Conservation (phyloP, 2,113 vertebrate species). For the Cottus gobio region DNA sequence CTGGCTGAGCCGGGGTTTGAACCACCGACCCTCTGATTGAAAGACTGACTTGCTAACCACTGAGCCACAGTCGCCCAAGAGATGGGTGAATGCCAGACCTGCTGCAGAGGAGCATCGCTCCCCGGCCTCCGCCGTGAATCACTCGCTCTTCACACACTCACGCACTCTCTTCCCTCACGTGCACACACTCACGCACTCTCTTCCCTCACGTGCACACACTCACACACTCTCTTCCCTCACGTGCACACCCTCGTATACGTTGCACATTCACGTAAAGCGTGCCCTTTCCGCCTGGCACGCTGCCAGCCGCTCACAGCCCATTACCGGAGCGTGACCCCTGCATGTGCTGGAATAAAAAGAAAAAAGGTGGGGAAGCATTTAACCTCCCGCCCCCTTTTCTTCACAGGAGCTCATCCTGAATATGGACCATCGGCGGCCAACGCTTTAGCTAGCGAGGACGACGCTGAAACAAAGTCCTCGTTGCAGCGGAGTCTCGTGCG, state of each 20-base stretch:
- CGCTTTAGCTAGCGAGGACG: slow-evolving; percentile 7
- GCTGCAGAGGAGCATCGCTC: slow-evolving; percentile 40
- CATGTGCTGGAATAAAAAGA: slow-evolving; percentile 22
- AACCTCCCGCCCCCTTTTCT: slow-evolving; percentile 61
- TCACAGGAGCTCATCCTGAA: slow-evolving; percentile 38
- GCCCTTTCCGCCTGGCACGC: slow-evolving; percentile 65
- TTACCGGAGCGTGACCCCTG: slow-evolving; percentile 69
- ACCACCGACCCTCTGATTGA: too few species aligned
- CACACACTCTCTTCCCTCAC: slow-evolving; percentile 12
- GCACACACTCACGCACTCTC: slow-evolving; percentile 17
- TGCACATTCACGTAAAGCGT: too few species aligned
- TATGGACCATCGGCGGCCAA: slow-evolving; percentile 21
- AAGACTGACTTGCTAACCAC: too few species aligned
- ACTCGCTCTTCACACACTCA: not conserved
- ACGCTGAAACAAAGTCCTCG: not conserved
- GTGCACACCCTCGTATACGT: not conserved
- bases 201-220: not conserved
- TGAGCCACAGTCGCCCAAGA: too few species aligned
- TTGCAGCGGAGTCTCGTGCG: not conserved
- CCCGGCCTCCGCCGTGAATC: slow-evolving; percentile 31
- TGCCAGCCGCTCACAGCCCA: slow-evolving; percentile 67
- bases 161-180: slow-evolving; percentile 3
- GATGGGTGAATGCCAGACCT: slow-evolving; percentile 58
- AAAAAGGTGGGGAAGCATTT: slow-evolving; percentile 64
- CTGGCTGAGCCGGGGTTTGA: too few species aligned